Percentiles rank a stretch among this genome's conserved stretches.
phyloP scores from a whole-genome alignment of 2,888 invertebrate genomes.

The Lasioglossum pauxillum region DNA sequence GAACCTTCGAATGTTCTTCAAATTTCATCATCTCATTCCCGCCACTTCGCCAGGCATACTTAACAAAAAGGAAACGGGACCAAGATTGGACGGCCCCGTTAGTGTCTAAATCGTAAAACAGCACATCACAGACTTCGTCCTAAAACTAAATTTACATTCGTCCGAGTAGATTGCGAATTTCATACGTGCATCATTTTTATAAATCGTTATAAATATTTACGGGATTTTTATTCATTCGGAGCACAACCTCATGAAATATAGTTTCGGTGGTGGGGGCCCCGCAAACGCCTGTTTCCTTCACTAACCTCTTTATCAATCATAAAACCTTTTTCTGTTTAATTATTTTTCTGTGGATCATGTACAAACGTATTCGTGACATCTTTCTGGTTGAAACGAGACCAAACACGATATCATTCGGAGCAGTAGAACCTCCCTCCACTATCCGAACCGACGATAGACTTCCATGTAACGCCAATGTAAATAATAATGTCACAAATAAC shows the following conservation, averaged over 20 bases:
- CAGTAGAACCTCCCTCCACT: too few relatives aligned
- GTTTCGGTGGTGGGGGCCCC: background rate
- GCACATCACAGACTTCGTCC: constrained; percentile 59
- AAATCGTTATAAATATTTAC: background rate
- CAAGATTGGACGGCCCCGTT: background rate
- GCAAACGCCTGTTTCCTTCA: too few relatives aligned
- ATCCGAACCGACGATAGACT: too few relatives aligned
- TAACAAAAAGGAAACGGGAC: constrained; percentile 10
- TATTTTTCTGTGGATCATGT: too few relatives aligned
- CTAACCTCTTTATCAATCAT: too few relatives aligned
- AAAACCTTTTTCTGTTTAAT: too few relatives aligned
- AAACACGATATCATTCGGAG: too few relatives aligned
- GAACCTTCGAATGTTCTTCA: background rate
- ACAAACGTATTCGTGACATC: too few relatives aligned
- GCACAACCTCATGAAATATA: background rate
- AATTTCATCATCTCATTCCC: background rate
- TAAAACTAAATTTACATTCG: constrained; percentile 32
- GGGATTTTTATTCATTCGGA: background rate
- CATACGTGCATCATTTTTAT: background rate
- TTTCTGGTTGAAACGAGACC: too few relatives aligned
- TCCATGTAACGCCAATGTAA: too few relatives aligned
- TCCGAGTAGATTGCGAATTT: background rate
- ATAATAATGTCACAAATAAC: too few relatives aligned
- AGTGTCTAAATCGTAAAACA: constrained; percentile 35
- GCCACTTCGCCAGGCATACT: background rate